A percentile compares a stretch with the other conserved stretches of the same genome.
Conservation (phyloP, 2,888 invertebrate species). For the Vandiemenella viatica region DNA sequence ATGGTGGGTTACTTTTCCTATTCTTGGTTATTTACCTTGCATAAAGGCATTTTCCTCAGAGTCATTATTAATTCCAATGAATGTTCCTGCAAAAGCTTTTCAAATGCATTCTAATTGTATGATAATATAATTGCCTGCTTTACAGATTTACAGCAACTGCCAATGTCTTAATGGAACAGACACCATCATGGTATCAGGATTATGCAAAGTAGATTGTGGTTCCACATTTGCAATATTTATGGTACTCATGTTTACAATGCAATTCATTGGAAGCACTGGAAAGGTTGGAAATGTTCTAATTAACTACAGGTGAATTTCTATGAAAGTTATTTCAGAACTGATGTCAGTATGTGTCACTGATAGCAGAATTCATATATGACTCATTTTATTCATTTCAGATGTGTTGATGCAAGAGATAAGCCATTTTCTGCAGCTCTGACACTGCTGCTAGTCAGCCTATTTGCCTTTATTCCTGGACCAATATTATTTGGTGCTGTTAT, state of each 20-base stretch:
- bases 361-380: too few relatives aligned
- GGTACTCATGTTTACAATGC: slow-evolving; percentile 27
- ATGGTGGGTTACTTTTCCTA: too few relatives aligned
- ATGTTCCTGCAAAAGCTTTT: too few relatives aligned
- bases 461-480: slow-evolving; percentile 53
- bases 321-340: too few relatives aligned
- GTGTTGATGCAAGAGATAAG: slow-evolving; percentile 44
- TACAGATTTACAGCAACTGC: neutral
- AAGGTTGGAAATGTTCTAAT: slow-evolving; percentile 48
- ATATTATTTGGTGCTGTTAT: slow-evolving; percentile 49
- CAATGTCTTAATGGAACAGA: neutral
- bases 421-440: slow-evolving; percentile 48
- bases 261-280: slow-evolving; percentile 46
- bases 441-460: slow-evolving; percentile 42
- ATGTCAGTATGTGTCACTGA: too few relatives aligned
- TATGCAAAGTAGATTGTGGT: neutral
- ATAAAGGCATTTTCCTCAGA: too few relatives aligned
- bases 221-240: neutral
- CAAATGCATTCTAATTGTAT: too few relatives aligned
- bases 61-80: too few relatives aligned
- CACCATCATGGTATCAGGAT: neutral
- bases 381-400: slow-evolving; percentile 28
- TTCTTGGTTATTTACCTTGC: too few relatives aligned
- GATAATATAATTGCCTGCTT: too few relatives aligned
- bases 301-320: slow-evolving; percentile 40